Evolutionary conservation across 2,113 vertebrate genomes (phyloP), one percentile per base, ranked within the genome.

Genomic region (Tenrec ecaudatus): DNA sequence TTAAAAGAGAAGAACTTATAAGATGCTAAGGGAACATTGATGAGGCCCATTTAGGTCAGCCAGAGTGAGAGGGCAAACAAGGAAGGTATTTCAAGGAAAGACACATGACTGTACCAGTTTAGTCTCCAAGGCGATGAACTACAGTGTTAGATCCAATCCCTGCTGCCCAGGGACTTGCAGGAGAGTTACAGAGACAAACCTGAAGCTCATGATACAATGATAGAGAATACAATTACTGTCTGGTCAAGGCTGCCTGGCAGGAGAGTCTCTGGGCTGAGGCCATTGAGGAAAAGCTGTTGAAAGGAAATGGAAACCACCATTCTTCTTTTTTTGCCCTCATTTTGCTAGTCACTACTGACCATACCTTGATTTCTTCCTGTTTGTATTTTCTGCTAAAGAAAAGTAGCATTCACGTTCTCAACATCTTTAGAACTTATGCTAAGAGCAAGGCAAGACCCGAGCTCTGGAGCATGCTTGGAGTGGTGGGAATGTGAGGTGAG

Each of bases 271-370:
- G 47, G 47, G 47, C 23, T 77, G 11, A 47, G 15, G 1, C 62
- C 77, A 57, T 11, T 71, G 57, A 64, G 57, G 62, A 23, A 68
- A 86, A 12, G 11, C 43, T 84, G 43, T 16, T 38, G 40, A 87
- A 71, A 94, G 43, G 79, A 88, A 85, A 60, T 31, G 29, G 25
- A 88, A 94, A 60, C 29, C 40, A 66, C 19, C 33, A 77, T 75
- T 83, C 33, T 75, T 84, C 16, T 68, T 53, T 89, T 33, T 57
- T 15, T 19, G 66, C 6, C 3, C 68, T 12, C 33, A 14, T 93
- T 89, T 79, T 93, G 69, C 78, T 23, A 68, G 19, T 79, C 40
- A 82, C 60, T 94, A 91, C 23, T 43, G 22, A 58, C 22, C 95
- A 36, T 68, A 76, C 17, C 27, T 53, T 86, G 29, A 77, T 71